phyloP scores from a whole-genome alignment of 1,140 invertebrate genomes.

The Eumeta japonica region DNA sequence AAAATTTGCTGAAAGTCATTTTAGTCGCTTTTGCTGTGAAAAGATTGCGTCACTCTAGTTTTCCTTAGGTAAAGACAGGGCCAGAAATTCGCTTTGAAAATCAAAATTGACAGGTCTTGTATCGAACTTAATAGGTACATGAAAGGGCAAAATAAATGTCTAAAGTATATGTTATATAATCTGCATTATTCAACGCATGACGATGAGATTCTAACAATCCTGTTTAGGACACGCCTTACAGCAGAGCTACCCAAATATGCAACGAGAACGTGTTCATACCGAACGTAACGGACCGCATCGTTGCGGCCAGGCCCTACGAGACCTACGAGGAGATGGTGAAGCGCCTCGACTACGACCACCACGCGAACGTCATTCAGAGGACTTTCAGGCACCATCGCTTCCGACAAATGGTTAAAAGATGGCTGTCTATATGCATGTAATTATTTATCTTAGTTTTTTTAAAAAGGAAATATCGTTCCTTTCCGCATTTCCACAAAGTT shows the following conservation, averaged over 20 bases:
- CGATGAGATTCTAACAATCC: too few relatives aligned
- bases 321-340: slow-evolving; percentile 55
- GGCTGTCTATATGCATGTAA: slow-evolving; percentile 49
- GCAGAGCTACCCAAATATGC: slow-evolving; percentile 57
- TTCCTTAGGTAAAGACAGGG: too few relatives aligned
- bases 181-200: too few relatives aligned
- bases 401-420: slow-evolving; percentile 42
- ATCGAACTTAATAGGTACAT: too few relatives aligned
- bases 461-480: neutral
- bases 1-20: too few relatives aligned
- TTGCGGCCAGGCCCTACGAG: slow-evolving; percentile 57
- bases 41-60: too few relatives aligned
- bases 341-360: slow-evolving; percentile 51
- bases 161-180: too few relatives aligned
- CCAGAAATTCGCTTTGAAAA: too few relatives aligned
- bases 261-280: slow-evolving; percentile 60
- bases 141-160: too few relatives aligned
- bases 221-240: slow-evolving; percentile 52
- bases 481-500: neutral
- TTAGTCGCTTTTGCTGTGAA: too few relatives aligned
- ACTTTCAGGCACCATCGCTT: slow-evolving; percentile 56
- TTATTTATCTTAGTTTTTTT: slow-evolving; percentile 9
- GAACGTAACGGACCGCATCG: slow-evolving; percentile 57
- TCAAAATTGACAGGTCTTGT: too few relatives aligned
- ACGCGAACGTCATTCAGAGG: slow-evolving; percentile 62